Conservation (phyloP, 2,797 vertebrate genomes). For the Scyliorhinus canicula region DNA sequence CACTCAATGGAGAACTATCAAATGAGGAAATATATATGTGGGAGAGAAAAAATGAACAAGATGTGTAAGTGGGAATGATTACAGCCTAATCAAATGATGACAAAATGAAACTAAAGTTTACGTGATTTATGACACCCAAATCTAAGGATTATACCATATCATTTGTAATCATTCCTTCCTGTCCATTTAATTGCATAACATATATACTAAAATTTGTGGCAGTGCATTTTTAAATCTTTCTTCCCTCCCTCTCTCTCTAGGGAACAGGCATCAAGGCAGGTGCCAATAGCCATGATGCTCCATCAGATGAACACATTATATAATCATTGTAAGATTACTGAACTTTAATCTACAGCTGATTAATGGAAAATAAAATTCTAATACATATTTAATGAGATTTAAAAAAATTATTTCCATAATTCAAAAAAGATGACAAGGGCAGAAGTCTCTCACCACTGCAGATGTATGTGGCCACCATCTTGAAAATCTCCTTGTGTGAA, state of each 20-base stretch:
- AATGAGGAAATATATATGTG: neutral
- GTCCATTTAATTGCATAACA: neutral
- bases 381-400: neutral
- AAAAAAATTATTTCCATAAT: neutral
- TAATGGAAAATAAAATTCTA: neutral
- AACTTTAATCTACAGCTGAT: neutral
- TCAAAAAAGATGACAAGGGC: slow-evolving; percentile 18
- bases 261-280: neutral
- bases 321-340: neutral
- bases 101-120: neutral
- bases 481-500: slow-evolving; percentile 39
- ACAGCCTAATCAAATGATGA: neutral
- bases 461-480: slow-evolving; percentile 38
- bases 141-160: neutral
- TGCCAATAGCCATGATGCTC: neutral
- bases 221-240: neutral
- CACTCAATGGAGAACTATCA: neutral
- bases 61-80: neutral
- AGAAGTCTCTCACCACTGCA: slow-evolving; percentile 33
- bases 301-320: neutral
- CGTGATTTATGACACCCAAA: neutral
- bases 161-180: neutral
- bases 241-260: neutral
- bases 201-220: neutral
- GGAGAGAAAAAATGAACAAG: neutral